These are phyloP conservation scores for Hydrocynus forskahlii DNA, from an alignment of 2,797 vertebrate genomes.

Conservation along the genomic window DNA sequence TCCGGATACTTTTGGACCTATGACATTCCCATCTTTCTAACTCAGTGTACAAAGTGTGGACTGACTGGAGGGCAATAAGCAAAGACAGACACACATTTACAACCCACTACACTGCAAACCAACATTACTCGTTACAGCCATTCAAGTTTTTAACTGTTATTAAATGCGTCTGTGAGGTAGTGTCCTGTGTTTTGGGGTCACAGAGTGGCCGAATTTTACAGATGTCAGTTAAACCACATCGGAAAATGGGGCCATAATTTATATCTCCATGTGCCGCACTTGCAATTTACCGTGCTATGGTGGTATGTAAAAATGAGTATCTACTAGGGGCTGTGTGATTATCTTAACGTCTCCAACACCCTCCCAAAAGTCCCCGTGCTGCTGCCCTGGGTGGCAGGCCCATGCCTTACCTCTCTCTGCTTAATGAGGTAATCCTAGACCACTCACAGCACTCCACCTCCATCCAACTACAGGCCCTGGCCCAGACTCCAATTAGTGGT, in stretches of 20 bases:
- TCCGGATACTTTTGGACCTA: not conserved
- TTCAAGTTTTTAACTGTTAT: slow-evolving; percentile 1
- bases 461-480: slow-evolving; percentile 53
- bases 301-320: slow-evolving; percentile 17
- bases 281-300: slow-evolving; percentile 13
- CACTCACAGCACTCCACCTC: slow-evolving; percentile 57
- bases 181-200: not conserved
- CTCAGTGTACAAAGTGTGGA: too few relatives aligned
- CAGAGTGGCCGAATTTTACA: not conserved
- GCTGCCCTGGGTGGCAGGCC: slow-evolving; percentile 54
- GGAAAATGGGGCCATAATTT: slow-evolving; percentile 13
- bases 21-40: too few relatives aligned
- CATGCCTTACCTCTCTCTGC: slow-evolving; percentile 40
- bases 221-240: not conserved
- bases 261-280: not conserved
- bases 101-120: not conserved
- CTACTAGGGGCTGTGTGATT: slow-evolving; percentile 21
- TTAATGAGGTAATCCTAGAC: slow-evolving; percentile 49
- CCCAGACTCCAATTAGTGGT: slow-evolving; percentile 65
- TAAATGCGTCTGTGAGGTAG: not conserved
- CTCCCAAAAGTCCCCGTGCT: slow-evolving; percentile 7
- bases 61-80: too few relatives aligned
- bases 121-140: not conserved
- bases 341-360: slow-evolving; percentile 29
- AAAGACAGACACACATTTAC: not conserved